These are phyloP conservation scores for Xylocampa areola DNA, from an alignment of 2,888 invertebrate species.

Conservation along the genomic window DNA sequence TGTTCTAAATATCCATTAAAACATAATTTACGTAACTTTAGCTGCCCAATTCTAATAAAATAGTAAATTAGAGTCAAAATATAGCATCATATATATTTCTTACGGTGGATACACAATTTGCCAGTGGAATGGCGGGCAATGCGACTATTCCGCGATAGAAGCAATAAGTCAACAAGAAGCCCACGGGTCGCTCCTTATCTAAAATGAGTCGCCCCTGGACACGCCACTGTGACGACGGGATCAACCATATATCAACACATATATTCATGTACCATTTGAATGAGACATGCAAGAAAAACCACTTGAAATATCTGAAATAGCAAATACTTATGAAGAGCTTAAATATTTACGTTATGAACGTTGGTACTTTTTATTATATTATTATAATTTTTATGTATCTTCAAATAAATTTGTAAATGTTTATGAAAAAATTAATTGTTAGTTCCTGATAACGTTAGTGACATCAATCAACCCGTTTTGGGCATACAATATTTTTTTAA, in stretches of 20 bases:
- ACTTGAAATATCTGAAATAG: too few relatives aligned
- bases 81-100: constrained; percentile 23
- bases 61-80: constrained; percentile 32
- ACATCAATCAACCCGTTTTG: too few relatives aligned
- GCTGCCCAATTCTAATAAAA: constrained; percentile 13
- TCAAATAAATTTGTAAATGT: too few relatives aligned
- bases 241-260: constrained; percentile 31
- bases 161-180: constrained; percentile 56
- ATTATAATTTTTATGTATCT: too few relatives aligned
- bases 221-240: constrained; percentile 47
- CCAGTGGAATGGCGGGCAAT: constrained; percentile 34
- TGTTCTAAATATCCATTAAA: constrained; percentile 6
- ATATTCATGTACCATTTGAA: neutral
- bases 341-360: too few relatives aligned
- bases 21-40: constrained; percentile 1
- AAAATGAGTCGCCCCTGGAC: constrained; percentile 63
- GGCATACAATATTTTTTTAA: too few relatives aligned
- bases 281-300: too few relatives aligned
- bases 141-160: constrained; percentile 43
- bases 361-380: too few relatives aligned
- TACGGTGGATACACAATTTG: constrained; percentile 50
- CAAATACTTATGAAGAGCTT: too few relatives aligned
- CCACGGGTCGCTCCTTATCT: constrained; percentile 58
- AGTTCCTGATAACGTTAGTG: too few relatives aligned
- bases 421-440: too few relatives aligned